Evolutionary conservation across 2,797 vertebrate species (phyloP), one percentile per base, ranked within the genome.

Genomic region (Tachyglossus aculeatus): DNA sequence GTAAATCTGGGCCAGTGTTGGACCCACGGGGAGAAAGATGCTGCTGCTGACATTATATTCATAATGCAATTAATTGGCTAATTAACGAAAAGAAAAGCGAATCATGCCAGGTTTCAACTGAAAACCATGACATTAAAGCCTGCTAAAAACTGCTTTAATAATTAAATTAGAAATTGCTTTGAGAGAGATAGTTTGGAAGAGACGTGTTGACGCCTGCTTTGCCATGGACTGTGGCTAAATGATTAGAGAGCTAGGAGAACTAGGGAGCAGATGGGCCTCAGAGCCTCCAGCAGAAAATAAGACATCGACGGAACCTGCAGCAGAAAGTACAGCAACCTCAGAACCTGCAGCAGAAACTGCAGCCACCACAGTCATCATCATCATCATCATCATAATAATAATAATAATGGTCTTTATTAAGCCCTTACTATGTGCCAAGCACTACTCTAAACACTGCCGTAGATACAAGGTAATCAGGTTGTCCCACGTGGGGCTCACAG

Each of bases 1-100:
- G 48, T 0, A 1, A 70, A 78, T 41, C 66, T 11, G 24, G 76
- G 60, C 8, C 13, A n/a, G 63, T 67, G 63, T 66, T 80, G 16
- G 36, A 22, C 66, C 74, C 71, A 53, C 71, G 60, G 66, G 60
- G 71, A 70, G 39, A 51, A 61, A 72, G 52, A 67, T 80, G 47
- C 71, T 86, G 81, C 80, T 83, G 78, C 82, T 83, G 34, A 70
- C 22, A 39, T 50, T 86, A 86, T 77, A 88, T 86, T 83, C 85
- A 68, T 78, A 85, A 88, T 78, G 78, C 78, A 85, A 85, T 81
- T 86, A 83, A 80, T 77, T 50, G 15, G 10, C n/a, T 74, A 64
- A 83, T 78, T 83, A 74, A 66, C 78, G 84, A 50, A 77, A 80
- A 78, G 19, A 57, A 66, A 80, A 86, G 78, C 66, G 82, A 83